These are phyloP conservation scores for Etia nguti DNA, from an alignment of 2,113 vertebrate species.

Conservation along the genomic window DNA sequence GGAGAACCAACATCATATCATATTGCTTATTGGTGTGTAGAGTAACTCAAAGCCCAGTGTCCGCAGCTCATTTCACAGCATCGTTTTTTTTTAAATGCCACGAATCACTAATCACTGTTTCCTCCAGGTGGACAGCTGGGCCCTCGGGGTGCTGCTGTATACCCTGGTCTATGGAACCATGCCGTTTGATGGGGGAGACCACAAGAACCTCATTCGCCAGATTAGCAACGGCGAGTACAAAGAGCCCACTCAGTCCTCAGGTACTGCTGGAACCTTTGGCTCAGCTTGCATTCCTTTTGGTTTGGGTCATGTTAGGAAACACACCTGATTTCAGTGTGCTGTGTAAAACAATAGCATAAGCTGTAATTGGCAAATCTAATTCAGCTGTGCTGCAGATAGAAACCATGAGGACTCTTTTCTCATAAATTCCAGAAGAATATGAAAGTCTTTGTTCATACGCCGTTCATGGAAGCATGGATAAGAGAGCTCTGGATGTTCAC, in stretches of 20 bases:
- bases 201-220: conserved; percentile 97
- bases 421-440: neutral
- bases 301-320: neutral
- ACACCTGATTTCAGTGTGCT: neutral
- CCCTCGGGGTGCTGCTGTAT: conserved; percentile 95
- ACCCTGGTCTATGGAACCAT: conserved; percentile 97
- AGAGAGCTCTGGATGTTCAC: neutral
- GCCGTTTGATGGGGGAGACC: conserved; percentile 97
- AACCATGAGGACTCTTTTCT: neutral
- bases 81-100: neutral
- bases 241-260: conserved; percentile 97
- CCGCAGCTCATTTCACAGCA: conserved; percentile 6
- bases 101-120: conserved; percentile 15
- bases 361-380: neutral
- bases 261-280: conserved; percentile 58
- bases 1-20: neutral
- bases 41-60: neutral
- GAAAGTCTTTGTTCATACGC: neutral
- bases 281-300: neutral
- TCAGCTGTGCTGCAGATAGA: neutral
- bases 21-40: neutral
- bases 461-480: neutral
- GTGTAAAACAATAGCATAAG: neutral
- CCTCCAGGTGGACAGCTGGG: conserved; percentile 96
- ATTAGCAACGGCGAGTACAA: conserved; percentile 98